Evolutionary conservation across 2,113 vertebrate genomes (phyloP).

Genomic region (Daboia siamensis): DNA sequence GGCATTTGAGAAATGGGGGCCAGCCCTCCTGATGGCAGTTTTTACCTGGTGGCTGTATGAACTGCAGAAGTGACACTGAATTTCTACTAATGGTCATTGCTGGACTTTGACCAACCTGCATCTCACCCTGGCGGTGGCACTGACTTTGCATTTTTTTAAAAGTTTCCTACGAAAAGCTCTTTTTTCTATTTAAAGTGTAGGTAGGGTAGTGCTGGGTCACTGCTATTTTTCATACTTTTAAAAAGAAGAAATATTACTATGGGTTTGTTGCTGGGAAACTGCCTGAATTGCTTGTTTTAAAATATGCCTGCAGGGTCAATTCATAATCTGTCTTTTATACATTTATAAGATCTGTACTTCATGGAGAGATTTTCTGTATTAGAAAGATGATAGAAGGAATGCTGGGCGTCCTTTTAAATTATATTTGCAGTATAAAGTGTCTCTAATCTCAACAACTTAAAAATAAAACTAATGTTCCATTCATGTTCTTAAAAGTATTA

Average conservation of each 20-base stretch:
- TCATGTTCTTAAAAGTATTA: not conserved
- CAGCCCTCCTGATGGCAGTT: constrained; percentile 43
- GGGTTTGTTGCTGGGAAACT: constrained; percentile 69
- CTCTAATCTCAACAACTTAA: constrained; percentile 42
- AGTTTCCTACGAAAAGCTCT: constrained; percentile 51
- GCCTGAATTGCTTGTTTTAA: constrained; percentile 57
- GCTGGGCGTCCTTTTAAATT: constrained; percentile 64
- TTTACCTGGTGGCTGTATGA: constrained; percentile 56
- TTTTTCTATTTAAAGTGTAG: constrained; percentile 67
- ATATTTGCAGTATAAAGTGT: constrained; percentile 52
- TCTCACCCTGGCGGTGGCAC: constrained; percentile 64
- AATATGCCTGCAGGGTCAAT: constrained; percentile 31
- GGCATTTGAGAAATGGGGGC: constrained; percentile 53
- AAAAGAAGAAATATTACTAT: constrained; percentile 47
- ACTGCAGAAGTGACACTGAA: constrained; percentile 38
- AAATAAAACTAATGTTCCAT: constrained; percentile 55
- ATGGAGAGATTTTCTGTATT: not conserved
- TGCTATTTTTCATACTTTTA: constrained; percentile 59
- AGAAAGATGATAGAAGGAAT: constrained; percentile 59
- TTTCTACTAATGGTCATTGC: constrained; percentile 60
- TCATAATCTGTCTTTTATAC: constrained; percentile 44
- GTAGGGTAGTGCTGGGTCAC: constrained; percentile 72
- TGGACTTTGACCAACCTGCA: constrained; percentile 62
- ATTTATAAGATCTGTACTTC: constrained; percentile 42
- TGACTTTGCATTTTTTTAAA: constrained; percentile 47